Conservation (phyloP, 2,888 invertebrate species). For the Amphimallon solstitiale region DNA sequence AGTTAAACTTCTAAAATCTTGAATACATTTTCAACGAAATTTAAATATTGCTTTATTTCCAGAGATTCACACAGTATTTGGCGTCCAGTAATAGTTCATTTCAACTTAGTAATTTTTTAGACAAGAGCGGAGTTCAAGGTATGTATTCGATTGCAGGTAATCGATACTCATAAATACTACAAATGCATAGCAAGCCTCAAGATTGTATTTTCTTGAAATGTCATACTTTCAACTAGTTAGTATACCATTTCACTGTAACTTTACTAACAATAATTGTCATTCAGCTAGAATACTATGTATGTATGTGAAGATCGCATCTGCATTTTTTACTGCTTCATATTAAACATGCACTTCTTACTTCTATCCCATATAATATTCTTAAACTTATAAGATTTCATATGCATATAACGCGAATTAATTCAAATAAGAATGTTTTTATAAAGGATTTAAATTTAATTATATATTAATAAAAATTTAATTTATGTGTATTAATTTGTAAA, state of each 20-base stretch:
- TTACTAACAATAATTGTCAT: conserved; percentile 3
- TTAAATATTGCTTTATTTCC: conserved; percentile 63
- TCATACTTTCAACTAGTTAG: not conserved
- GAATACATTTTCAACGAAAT: too few species aligned
- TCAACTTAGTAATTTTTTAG: conserved; percentile 97
- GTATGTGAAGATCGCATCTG: too few species aligned
- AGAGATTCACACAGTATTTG: conserved; percentile 99
- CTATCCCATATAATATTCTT: too few species aligned
- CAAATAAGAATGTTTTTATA: too few species aligned
- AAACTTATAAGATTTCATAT: too few species aligned
- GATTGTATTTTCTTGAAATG: not conserved
- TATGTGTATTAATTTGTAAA: too few species aligned
- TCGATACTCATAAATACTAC: not conserved
- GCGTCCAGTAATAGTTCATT: conserved; percentile 99
- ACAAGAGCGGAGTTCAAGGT: conserved; percentile 98
- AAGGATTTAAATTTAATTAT: too few species aligned
- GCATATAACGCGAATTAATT: too few species aligned
- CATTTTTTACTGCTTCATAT: too few species aligned
- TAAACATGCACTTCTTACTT: too few species aligned
- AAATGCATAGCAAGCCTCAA: not conserved
- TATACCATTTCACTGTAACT: not conserved
- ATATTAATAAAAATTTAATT: too few species aligned
- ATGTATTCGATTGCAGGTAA: conserved; percentile 54
- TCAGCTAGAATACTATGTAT: not conserved
- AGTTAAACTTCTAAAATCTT: too few species aligned